A percentile compares a stretch with the other conserved stretches of the same genome.
Conservation (phyloP, 2,113 vertebrate species). For the Nannospalax galili region DNA sequence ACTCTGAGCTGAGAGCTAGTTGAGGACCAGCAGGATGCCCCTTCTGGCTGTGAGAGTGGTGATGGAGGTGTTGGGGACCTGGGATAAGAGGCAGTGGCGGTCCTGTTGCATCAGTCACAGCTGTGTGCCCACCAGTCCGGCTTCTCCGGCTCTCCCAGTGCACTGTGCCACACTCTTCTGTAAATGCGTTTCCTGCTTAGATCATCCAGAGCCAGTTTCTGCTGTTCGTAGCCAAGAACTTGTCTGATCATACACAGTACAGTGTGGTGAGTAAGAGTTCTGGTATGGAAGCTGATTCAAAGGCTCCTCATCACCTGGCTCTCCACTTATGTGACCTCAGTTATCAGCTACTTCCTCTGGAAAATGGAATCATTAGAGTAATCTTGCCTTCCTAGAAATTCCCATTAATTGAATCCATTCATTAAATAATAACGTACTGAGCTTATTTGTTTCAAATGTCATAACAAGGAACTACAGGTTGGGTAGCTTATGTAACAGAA, state of each 20-base stretch:
- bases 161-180: too few relatives aligned
- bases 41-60: not conserved
- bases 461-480: not conserved
- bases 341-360: not conserved
- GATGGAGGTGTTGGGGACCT: not conserved
- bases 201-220: not conserved
- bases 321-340: not conserved
- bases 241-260: too few relatives aligned
- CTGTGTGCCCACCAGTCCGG: not conserved
- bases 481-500: not conserved
- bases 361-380: too few relatives aligned
- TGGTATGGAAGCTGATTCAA: not conserved
- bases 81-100: too few relatives aligned
- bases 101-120: not conserved
- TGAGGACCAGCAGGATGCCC: not conserved
- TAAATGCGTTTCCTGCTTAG: not conserved
- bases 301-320: not conserved
- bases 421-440: not conserved
- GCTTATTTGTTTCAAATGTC: not conserved
- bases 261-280: rapidly evolving
- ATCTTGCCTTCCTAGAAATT: not conserved
- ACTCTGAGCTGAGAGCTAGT: not conserved
- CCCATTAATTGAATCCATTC: too few relatives aligned
- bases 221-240: not conserved
- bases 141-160: too few relatives aligned